Evolutionary conservation across 1,140 invertebrate species (phyloP).

Genomic region (Drosophila hydei): DNA sequence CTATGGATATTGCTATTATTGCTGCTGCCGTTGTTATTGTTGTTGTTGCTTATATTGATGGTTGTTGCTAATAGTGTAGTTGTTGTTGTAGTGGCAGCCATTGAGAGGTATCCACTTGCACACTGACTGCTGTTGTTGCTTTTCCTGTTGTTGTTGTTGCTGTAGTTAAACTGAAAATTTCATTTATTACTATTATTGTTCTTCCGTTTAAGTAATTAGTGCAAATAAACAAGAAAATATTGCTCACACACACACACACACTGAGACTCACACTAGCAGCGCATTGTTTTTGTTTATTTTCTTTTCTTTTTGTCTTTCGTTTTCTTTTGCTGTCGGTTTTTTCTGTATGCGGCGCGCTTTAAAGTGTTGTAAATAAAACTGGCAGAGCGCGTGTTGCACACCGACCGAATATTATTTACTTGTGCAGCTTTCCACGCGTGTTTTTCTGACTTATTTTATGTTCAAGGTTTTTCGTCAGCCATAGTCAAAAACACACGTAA

Average conservation of each 20-base stretch:
- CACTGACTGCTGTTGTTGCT: conserved; percentile 29
- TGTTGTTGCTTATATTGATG: conserved; percentile 63
- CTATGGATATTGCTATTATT: conserved; percentile 8
- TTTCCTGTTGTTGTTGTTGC: conserved; percentile 39
- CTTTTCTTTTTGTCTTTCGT: conserved; percentile 40
- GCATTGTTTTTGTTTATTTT: conserved; percentile 53
- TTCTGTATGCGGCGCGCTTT: conserved; percentile 45
- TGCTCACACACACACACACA: neutral
- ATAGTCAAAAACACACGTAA: conserved; percentile 34
- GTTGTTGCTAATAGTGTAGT: conserved; percentile 69
- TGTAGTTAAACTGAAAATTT: conserved; percentile 25
- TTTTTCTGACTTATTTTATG: conserved; percentile 26
- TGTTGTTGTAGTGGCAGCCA: conserved; percentile 78
- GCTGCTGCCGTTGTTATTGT: conserved; percentile 46
- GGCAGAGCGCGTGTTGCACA: conserved; percentile 42
- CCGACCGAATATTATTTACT: conserved; percentile 38
- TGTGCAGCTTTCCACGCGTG: conserved; percentile 60
- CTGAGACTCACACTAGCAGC: neutral
- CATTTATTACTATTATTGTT: conserved; percentile 15
- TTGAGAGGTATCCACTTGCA: conserved; percentile 75
- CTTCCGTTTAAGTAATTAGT: conserved; percentile 7
- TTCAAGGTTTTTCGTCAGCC: conserved; percentile 66
- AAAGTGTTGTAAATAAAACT: conserved; percentile 37
- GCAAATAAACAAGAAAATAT: conserved; percentile 31
- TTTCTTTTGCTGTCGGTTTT: conserved; percentile 21